Conservation (phyloP, 1,140 invertebrate species). For the Listronotus bonariensis region DNA sequence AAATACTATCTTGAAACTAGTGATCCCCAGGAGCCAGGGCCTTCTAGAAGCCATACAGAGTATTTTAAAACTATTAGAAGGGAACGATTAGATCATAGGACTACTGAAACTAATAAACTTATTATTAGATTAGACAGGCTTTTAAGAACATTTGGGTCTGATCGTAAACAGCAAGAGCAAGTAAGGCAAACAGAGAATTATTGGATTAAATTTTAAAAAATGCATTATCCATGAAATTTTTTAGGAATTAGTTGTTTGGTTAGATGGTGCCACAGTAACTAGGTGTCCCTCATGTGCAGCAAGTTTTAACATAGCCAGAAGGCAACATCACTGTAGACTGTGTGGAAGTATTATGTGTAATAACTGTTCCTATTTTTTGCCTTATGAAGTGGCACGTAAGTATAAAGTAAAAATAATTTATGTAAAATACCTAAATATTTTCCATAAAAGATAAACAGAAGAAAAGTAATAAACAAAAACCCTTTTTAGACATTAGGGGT, state of each 20-base stretch:
- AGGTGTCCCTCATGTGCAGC: slow-evolving; percentile 90
- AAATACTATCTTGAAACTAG: slow-evolving; percentile 50
- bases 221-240: background rate
- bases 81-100: slow-evolving; percentile 77
- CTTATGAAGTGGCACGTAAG: slow-evolving; percentile 82
- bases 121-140: slow-evolving; percentile 93
- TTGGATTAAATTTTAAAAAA: background rate
- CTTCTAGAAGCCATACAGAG: slow-evolving; percentile 70
- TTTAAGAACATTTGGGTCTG: slow-evolving; percentile 75
- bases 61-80: slow-evolving; percentile 75
- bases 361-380: slow-evolving; percentile 88
- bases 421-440: too few relatives aligned
- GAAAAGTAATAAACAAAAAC: too few relatives aligned
- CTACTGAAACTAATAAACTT: slow-evolving; percentile 94
- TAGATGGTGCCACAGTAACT: slow-evolving; percentile 87
- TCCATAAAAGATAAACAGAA: too few relatives aligned
- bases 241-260: slow-evolving; percentile 83
- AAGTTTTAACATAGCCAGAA: slow-evolving; percentile 81
- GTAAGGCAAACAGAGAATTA: background rate
- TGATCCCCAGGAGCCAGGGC: slow-evolving; percentile 71
- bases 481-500: too few relatives aligned
- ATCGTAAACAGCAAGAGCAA: slow-evolving; percentile 80
- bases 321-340: slow-evolving; percentile 95
- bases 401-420: too few relatives aligned
- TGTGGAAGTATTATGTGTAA: slow-evolving; percentile 96